Evolutionary conservation across 2,888 invertebrate genomes (phyloP).

Genomic region (Agrotis segetum): DNA sequence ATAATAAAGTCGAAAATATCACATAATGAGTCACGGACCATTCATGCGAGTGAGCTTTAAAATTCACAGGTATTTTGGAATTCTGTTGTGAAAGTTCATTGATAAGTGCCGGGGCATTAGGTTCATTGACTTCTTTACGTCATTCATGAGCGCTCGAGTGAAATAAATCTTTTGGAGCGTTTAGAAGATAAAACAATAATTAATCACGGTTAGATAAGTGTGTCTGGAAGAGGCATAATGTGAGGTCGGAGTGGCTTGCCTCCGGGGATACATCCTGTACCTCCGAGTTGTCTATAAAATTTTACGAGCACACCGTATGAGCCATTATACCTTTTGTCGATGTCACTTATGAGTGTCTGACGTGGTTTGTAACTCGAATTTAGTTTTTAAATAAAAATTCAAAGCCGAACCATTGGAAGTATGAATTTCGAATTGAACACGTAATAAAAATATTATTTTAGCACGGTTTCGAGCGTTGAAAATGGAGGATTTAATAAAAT

Average conservation of each 20-base stretch:
- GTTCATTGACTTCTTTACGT: constrained; percentile 63
- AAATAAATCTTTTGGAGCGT: constrained; percentile 75
- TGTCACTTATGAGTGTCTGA: constrained; percentile 81
- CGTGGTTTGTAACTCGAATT: constrained; percentile 79
- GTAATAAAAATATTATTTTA: constrained; percentile 31
- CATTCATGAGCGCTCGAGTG: constrained; percentile 67
- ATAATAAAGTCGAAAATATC: constrained; percentile 38
- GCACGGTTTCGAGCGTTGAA: neutral
- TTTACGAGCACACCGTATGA: constrained; percentile 87
- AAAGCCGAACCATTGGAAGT: constrained; percentile 32
- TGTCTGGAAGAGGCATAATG: constrained; percentile 80
- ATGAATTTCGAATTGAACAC: constrained; percentile 39
- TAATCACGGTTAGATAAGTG: constrained; percentile 87
- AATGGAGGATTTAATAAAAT: constrained; percentile 16
- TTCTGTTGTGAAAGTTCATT: constrained; percentile 41
- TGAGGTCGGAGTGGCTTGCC: constrained; percentile 75
- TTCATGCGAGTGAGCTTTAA: constrained; percentile 38
- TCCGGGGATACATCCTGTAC: constrained; percentile 80
- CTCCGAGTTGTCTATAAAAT: constrained; percentile 84
- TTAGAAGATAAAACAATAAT: constrained; percentile 83
- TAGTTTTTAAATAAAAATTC: constrained; percentile 64
- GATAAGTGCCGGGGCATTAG: constrained; percentile 47
- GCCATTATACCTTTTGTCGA: constrained; percentile 85
- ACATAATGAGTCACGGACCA: constrained; percentile 20
- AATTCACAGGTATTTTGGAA: constrained; percentile 41